phyloP scores from a whole-genome alignment of 2,113 vertebrate genomes.

The Eonycteris spelaea region DNA sequence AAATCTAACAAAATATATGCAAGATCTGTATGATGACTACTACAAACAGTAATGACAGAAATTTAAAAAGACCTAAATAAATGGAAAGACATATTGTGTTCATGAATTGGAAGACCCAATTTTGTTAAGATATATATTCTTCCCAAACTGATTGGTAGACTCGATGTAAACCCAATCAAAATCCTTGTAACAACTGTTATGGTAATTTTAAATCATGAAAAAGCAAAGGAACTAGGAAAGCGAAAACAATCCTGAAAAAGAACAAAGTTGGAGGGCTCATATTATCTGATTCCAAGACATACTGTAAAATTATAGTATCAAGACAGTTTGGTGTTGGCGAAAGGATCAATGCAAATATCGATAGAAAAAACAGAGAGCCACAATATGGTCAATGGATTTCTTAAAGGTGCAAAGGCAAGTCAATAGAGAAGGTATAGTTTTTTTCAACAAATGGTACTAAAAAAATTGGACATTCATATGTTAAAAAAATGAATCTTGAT shows the following conservation, averaged over 20 bases:
- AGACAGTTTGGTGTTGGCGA: neutral
- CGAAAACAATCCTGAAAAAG: neutral
- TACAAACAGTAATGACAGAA: neutral
- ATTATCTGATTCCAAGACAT: conserved; percentile 1
- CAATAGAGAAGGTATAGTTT: neutral
- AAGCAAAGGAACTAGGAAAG: neutral
- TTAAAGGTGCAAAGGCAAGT: neutral
- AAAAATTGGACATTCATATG: neutral
- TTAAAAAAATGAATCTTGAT: too few relatives aligned
- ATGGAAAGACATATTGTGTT: neutral
- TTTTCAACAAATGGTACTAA: neutral
- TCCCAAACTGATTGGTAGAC: neutral
- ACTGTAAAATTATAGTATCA: neutral
- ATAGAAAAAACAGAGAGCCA: neutral
- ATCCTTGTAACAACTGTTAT: neutral
- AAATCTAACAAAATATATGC: neutral
- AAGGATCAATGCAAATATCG: neutral
- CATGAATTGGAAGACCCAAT: neutral
- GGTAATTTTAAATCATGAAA: conserved; percentile 1
- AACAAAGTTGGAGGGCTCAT: neutral
- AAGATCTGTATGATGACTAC: neutral
- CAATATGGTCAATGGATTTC: neutral
- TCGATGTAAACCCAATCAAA: neutral
- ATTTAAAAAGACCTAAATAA: neutral
- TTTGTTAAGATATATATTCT: neutral